A percentile compares a stretch with the other conserved stretches of the same genome.
Evolutionary conservation across 2,113 vertebrate species (phyloP).

Genomic region (Podocnemis expansa): DNA sequence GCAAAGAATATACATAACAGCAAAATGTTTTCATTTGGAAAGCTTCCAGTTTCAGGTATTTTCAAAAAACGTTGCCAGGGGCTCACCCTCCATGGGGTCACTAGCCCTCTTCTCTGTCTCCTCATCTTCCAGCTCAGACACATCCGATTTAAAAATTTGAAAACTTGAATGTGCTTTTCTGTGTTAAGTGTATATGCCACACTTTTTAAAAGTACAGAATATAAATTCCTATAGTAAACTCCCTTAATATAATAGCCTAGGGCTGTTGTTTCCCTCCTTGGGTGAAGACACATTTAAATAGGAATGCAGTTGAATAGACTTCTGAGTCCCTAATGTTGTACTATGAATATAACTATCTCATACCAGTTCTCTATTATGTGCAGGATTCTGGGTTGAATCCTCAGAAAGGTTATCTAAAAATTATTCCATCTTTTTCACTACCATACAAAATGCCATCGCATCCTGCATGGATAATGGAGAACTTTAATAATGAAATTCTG

Average conservation of each 20-base stretch:
- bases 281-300: not conserved
- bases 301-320: not conserved
- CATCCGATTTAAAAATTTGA: not conserved
- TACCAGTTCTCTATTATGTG: not conserved
- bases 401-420: not conserved
- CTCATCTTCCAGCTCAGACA: not conserved
- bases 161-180: not conserved
- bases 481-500: not conserved
- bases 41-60: not conserved
- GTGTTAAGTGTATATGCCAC: not conserved
- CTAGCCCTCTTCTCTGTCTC: not conserved
- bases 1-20: not conserved
- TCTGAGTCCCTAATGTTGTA: not conserved
- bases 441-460: not conserved
- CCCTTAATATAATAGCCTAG: not conserved
- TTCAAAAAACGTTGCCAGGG: not conserved
- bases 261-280: not conserved
- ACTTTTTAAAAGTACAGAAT: not conserved
- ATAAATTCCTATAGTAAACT: not conserved
- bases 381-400: not conserved
- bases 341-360: not conserved
- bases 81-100: not conserved
- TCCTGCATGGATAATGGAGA: not conserved
- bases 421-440: not conserved
- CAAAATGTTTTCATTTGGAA: not conserved